Percentiles rank a stretch among this genome's conserved stretches.
phyloP scores from a whole-genome alignment of 2,888 invertebrate species.

The Salpingus planirostris region DNA sequence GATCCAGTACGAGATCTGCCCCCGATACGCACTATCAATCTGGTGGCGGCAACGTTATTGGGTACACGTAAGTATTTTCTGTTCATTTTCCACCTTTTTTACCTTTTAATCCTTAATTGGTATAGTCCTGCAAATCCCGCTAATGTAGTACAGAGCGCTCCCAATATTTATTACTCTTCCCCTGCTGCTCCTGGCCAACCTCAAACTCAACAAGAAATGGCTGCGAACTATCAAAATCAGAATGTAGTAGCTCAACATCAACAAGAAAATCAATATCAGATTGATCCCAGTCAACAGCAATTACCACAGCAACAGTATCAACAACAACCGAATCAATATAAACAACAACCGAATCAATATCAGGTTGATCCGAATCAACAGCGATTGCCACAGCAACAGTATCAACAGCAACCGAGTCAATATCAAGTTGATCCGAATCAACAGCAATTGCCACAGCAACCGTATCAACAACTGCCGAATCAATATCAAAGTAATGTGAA shows the following conservation, averaged over 20 bases:
- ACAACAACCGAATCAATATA: not conserved
- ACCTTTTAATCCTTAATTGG: no score
- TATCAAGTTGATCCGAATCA: not conserved
- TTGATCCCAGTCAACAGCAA: not conserved
- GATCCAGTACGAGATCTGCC: constrained; percentile 1
- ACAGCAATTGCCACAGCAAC: not conserved
- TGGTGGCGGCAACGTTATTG: no score
- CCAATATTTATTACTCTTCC: constrained; percentile 16
- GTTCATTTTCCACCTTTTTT: no score
- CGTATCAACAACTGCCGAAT: not conserved
- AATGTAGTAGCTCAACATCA: not conserved
- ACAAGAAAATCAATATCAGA: not conserved
- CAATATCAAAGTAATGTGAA: no score
- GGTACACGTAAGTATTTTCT: no score
- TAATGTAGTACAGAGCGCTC: constrained; percentile 17
- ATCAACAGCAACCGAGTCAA: not conserved
- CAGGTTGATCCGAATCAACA: no score
- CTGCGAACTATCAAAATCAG: not conserved
- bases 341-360: not conserved
- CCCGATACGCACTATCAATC: constrained; percentile 1
- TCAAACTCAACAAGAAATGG: constrained; percentile 6
- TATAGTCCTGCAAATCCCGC: constrained; percentile 5
- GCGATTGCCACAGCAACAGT: not conserved
- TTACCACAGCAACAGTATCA: not conserved
- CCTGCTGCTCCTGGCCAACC: constrained; percentile 5